Percentiles rank a stretch among this genome's conserved stretches.
phyloP scores from a whole-genome alignment of 2,113 vertebrate genomes.

The Sinocyclocheilus anshuiensis region DNA sequence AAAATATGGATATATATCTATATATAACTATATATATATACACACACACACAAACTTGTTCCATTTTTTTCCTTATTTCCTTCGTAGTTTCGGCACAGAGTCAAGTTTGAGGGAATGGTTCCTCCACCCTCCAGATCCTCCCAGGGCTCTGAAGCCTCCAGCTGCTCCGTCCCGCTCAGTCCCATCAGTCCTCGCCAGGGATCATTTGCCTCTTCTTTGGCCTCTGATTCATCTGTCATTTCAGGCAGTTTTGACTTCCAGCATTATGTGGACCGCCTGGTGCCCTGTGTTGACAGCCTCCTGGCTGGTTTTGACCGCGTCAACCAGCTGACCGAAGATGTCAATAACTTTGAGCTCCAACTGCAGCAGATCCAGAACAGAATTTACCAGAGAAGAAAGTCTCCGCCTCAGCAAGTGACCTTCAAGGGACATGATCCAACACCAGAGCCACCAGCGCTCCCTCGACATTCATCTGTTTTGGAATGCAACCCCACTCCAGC shows the following conservation, averaged over 20 bases:
- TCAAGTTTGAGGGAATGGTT: conserved; percentile 80
- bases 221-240: conserved; percentile 64
- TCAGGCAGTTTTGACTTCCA: conserved; percentile 58
- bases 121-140: conserved; percentile 71
- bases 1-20: too few species aligned
- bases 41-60: not conserved
- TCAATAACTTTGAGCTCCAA: conserved; percentile 70
- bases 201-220: conserved; percentile 65
- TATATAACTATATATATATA: too few species aligned
- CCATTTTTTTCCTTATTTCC: not conserved
- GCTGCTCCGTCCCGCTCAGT: conserved; percentile 29
- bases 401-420: not conserved
- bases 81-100: conserved; percentile 80
- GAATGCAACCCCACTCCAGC: conserved; percentile 10
- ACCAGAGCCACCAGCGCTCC: conserved; percentile 48
- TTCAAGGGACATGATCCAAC: not conserved
- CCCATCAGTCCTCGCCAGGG: conserved; percentile 38
- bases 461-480: conserved; percentile 20
- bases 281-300: conserved; percentile 64
- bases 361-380: conserved; percentile 65
- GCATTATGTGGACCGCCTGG: conserved; percentile 70
- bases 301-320: conserved; percentile 74
- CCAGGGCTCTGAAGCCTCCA: conserved; percentile 66
- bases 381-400: conserved; percentile 56
- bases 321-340: conserved; percentile 69